Evolutionary conservation across 2,888 invertebrate genomes (phyloP).

Genomic region (Cataglyphis rosenhaueri): DNA sequence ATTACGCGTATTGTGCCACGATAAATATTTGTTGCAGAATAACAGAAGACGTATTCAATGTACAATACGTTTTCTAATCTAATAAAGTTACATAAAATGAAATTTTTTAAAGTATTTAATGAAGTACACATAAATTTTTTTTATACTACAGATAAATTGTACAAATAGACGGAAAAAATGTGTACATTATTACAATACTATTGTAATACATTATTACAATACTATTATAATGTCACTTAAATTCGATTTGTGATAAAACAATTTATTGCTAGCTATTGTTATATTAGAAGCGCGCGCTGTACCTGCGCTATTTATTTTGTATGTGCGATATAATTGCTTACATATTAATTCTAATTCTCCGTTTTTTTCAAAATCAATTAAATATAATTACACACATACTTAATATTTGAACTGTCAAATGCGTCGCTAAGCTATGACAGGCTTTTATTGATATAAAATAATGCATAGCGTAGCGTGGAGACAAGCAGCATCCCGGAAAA

Average conservation of each 20-base stretch:
- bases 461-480: too few relatives aligned
- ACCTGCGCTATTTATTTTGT: not conserved
- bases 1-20: slow-evolving; percentile 15
- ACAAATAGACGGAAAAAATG: not conserved
- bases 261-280: not conserved
- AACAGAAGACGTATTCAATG: not conserved
- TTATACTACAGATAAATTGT: not conserved
- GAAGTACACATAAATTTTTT: too few relatives aligned
- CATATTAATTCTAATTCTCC: too few relatives aligned
- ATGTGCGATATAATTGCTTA: too few relatives aligned
- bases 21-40: not conserved
- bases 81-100: not conserved
- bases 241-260: not conserved
- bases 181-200: not conserved
- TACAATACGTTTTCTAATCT: not conserved
- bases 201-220: not conserved
- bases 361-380: too few relatives aligned
- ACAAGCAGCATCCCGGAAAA: not conserved
- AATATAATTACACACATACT: too few relatives aligned
- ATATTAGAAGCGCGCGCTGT: not conserved
- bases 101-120: not conserved
- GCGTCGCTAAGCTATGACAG: too few relatives aligned
- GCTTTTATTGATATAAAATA: too few relatives aligned
- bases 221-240: not conserved
- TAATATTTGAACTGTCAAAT: too few relatives aligned